These are phyloP conservation scores for Frankliniella intonsa DNA, from an alignment of 2,888 invertebrate genomes.

Conservation along the genomic window DNA sequence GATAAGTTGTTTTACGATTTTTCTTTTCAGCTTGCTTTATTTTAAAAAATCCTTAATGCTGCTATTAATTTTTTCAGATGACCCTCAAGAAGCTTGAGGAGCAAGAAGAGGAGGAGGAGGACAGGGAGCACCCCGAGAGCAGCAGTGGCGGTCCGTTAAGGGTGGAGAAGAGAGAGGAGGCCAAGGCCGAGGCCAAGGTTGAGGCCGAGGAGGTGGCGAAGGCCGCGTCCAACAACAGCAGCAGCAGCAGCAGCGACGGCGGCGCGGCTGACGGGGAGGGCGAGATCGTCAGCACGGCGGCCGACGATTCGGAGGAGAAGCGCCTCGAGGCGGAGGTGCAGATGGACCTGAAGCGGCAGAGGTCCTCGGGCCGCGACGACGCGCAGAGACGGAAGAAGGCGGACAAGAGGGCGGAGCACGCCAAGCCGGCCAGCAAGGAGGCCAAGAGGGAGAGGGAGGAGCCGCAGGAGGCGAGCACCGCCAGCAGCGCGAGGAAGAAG, in stretches of 20 bases:
- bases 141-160: neutral
- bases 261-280: neutral
- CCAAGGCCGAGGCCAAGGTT: neutral
- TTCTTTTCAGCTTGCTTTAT: too few relatives aligned
- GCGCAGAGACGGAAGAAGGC: neutral
- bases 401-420: neutral
- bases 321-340: slow-evolving; percentile 10
- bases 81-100: slow-evolving; percentile 7
- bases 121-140: neutral
- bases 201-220: neutral
- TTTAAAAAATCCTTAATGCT: too few relatives aligned
- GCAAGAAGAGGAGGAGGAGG: slow-evolving; percentile 12
- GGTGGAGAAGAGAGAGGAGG: slow-evolving; percentile 7
- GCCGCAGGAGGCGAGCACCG: neutral
- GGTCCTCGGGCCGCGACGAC: neutral
- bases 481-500: neutral
- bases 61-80: slow-evolving; percentile 3
- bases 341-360: slow-evolving; percentile 3
- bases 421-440: neutral
- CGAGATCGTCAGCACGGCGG: neutral
- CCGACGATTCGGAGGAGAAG: neutral
- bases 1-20: too few relatives aligned
- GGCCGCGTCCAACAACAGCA: neutral
- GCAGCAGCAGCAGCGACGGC: neutral
- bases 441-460: neutral